Evolutionary conservation across 2,113 vertebrate species (phyloP), one percentile per base, ranked within the genome.

Genomic region (Halcyon senegalensis): DNA sequence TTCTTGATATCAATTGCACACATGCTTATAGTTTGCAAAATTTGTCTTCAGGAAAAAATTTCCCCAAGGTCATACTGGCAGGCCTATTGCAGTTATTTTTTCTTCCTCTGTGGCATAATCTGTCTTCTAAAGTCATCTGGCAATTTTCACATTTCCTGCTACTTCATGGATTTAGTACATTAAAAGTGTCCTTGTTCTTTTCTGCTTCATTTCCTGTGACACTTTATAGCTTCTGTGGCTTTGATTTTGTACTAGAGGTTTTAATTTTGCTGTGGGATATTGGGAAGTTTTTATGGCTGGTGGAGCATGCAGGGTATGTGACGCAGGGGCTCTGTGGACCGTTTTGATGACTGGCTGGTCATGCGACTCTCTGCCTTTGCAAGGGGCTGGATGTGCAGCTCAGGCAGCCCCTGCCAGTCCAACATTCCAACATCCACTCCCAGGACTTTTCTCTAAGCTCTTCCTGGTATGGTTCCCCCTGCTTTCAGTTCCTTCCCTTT

Each of bases 401-500:
- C 48, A 16, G 19, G 20, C 16, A 72, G 39, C 6, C 33, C 4
- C 21, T 0, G 0, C 5, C 24, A 66, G 27, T 35, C 21, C 30
- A 23, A 18, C 7, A 10, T 4, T 37, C 13, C 19, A 16, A 6
- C 3, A 6, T 35, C 21, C 0, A 1, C 3, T 59, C 13, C 16
- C 27, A 79, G 50, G 2, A 67, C 9, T 59, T 66, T 64, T 20
- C 20, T 39, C 28, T 48, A n/a, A 78, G 31, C 17, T 64, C 9
- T 76, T 70, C 39, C 16, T 0, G 0, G 4, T 30, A 5, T 12
- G 13, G 4, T 12, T 67, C 1, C 4, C 25, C 7, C 13, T 1
- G 0, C 2, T 74, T 7, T 46, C 0, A 0, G 10, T 0, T 4
- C 9, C 18, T 67, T 92, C 25, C 13, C 5, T 1, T 1, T 5